Evolutionary conservation across 2,888 invertebrate species (phyloP), one percentile per base, ranked within the genome.

Genomic region (Biston stratarius): DNA sequence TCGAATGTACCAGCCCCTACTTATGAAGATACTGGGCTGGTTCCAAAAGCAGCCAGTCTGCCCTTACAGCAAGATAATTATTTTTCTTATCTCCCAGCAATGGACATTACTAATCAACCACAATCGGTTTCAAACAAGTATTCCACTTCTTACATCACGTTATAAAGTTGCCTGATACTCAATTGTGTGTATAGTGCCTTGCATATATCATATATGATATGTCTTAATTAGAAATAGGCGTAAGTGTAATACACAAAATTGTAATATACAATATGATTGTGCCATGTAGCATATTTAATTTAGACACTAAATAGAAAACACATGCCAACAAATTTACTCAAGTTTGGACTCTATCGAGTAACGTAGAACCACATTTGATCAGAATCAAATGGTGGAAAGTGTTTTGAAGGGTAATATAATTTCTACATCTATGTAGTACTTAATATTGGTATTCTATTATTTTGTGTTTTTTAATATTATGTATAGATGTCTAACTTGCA

Each of bases 81-180:
- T 67, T 89, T 88, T 63, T 81, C 90, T 10, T 93, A 91, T 71
- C 74, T 92, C 52, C 65, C 85, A 6, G 61, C 88, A 38, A 68
- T 89, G 6, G 92, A 92, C 45, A 72, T 85, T 6, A 69, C 83
- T 42, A 83, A 70, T 78, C 91, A 88, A 64, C 79, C 84, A 62
- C 65, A 84, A 36, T 71, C 86, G 45, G 59, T 87, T 36, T 69
- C 86, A 42, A 75, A 80, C 24, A 92, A 92, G 73, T 91, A 83
- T 78, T 87, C 83, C 0, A 81, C 89, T 8, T 89, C 92, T 0
- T 93, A 91, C 51, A 91, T 92, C 69, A 83, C 92, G 58, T 85
- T 93, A 77, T 93, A 84, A 83, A 62, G 53, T 8, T 6, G n/a
- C 10, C 9, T 11, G 24, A 0, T 12, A 14, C 48, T 33, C 47